Evolutionary conservation across 2,888 invertebrate genomes (phyloP).

Genomic region (Zaprionus bogoriensis): DNA sequence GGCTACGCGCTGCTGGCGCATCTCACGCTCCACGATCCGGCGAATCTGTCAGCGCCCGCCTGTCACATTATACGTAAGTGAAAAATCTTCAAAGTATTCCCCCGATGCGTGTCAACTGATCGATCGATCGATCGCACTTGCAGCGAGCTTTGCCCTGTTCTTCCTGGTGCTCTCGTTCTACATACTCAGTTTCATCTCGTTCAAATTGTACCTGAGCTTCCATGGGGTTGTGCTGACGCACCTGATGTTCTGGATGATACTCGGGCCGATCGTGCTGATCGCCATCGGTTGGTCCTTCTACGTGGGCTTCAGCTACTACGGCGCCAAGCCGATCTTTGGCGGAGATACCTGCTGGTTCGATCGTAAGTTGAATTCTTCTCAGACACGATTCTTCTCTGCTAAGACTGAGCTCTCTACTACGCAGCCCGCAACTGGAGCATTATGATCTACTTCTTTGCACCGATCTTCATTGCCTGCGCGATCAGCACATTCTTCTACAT

Average conservation of each 20-base stretch:
- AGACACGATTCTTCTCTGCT: too few relatives aligned
- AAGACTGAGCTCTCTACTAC: too few relatives aligned
- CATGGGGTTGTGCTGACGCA: slow-evolving; percentile 76
- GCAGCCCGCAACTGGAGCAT: slow-evolving; percentile 79
- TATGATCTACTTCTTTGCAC: slow-evolving; percentile 80
- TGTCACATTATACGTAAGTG: slow-evolving; percentile 73
- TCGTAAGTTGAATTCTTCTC: slow-evolving; percentile 81
- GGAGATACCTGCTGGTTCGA: slow-evolving; percentile 85
- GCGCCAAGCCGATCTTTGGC: slow-evolving; percentile 84
- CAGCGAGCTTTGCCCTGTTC: slow-evolving; percentile 68
- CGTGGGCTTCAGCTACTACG: slow-evolving; percentile 63
- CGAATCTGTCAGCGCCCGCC: slow-evolving; percentile 57
- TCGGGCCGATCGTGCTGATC: slow-evolving; percentile 71
- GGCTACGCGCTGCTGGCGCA: slow-evolving; percentile 76
- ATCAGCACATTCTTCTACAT: slow-evolving; percentile 73
- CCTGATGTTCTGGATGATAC: slow-evolving; percentile 77
- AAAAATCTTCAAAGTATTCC: background rate
- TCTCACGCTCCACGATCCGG: slow-evolving; percentile 73
- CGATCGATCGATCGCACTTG: background rate
- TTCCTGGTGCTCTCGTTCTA: slow-evolving; percentile 75
- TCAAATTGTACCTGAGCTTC: slow-evolving; percentile 77
- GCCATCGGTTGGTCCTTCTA: slow-evolving; percentile 73
- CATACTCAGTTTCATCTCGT: slow-evolving; percentile 74
- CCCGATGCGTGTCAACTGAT: background rate
- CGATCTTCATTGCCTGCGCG: slow-evolving; percentile 75